Conservation (phyloP, 2,888 invertebrate genomes). For the Plagodis dolabraria region DNA sequence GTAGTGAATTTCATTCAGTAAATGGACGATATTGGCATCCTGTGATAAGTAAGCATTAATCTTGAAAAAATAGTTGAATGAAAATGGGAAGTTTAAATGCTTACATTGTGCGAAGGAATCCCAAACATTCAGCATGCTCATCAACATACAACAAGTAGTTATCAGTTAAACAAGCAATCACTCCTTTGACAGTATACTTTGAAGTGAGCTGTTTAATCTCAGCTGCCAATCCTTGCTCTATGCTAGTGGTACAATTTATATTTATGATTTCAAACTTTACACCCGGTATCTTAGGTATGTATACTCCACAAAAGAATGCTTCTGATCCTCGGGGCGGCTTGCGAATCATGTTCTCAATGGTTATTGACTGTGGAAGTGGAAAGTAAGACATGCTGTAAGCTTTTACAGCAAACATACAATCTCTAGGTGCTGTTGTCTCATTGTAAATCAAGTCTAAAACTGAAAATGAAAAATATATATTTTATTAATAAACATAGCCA, state of each 20-base stretch:
- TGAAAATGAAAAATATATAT: conserved; percentile 47
- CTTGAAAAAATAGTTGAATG: no score
- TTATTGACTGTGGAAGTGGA: conserved; percentile 59
- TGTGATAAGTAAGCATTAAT: no score
- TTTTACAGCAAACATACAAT: conserved; percentile 65
- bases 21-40: no score
- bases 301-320: conserved; percentile 68
- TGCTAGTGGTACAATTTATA: conserved; percentile 18
- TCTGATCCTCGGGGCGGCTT: conserved; percentile 34
- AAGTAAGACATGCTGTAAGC: conserved; percentile 61
- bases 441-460: conserved; percentile 69
- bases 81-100: conserved; percentile 39
- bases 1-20: no score
- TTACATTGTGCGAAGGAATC: conserved; percentile 71
- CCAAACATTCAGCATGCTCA: conserved; percentile 65
- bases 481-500: not conserved
- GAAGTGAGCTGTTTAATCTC: conserved; percentile 54
- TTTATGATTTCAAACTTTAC: conserved; percentile 68
- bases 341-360: conserved; percentile 52
- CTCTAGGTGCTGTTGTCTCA: conserved; percentile 61
- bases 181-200: conserved; percentile 65
- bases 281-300: conserved; percentile 69
- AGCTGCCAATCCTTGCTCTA: conserved; percentile 51
- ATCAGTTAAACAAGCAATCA: conserved; percentile 73
- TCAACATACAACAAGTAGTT: conserved; percentile 67